Conservation (phyloP, 2,888 invertebrate species). For the Parochlus steinenii region DNA sequence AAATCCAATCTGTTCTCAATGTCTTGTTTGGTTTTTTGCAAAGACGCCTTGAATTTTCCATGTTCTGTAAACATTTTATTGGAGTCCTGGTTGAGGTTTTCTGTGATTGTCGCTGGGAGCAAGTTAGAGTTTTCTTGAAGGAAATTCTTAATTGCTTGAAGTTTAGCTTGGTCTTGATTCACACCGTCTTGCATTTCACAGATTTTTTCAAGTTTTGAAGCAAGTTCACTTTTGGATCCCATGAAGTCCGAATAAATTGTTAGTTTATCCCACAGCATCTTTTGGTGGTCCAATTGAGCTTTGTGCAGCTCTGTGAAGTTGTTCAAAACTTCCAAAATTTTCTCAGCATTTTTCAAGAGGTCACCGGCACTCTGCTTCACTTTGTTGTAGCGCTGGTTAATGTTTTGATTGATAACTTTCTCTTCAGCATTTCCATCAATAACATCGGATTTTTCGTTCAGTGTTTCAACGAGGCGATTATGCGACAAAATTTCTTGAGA, state of each 20-base stretch:
- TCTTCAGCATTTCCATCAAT: constrained; percentile 42
- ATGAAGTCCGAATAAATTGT: constrained; percentile 68
- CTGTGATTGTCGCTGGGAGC: constrained; percentile 68
- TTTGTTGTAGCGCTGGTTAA: constrained; percentile 59
- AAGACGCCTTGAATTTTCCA: constrained; percentile 61
- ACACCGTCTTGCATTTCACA: constrained; percentile 62
- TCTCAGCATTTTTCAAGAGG: constrained; percentile 56
- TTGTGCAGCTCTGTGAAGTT: constrained; percentile 76
- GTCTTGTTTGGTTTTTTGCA: constrained; percentile 60
- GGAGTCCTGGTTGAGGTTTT: constrained; percentile 67
- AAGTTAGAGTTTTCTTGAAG: constrained; percentile 50
- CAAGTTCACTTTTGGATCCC: constrained; percentile 73
- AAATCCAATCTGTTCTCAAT: constrained; percentile 72
- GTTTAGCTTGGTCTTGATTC: constrained; percentile 59
- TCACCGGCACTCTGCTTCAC: constrained; percentile 47
- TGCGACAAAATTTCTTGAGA: constrained; percentile 82
- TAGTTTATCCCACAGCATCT: constrained; percentile 76
- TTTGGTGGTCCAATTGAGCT: constrained; percentile 76
- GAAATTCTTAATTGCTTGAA: constrained; percentile 56
- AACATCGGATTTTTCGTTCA: constrained; percentile 72
- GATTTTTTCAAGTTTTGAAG: constrained; percentile 62
- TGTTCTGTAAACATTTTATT: constrained; percentile 64
- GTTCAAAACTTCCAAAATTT: constrained; percentile 62
- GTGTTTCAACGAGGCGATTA: constrained; percentile 76
- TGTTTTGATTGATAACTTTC: constrained; percentile 49